Conservation (phyloP, 2,888 invertebrate genomes). For the Xestia ashworthii region DNA sequence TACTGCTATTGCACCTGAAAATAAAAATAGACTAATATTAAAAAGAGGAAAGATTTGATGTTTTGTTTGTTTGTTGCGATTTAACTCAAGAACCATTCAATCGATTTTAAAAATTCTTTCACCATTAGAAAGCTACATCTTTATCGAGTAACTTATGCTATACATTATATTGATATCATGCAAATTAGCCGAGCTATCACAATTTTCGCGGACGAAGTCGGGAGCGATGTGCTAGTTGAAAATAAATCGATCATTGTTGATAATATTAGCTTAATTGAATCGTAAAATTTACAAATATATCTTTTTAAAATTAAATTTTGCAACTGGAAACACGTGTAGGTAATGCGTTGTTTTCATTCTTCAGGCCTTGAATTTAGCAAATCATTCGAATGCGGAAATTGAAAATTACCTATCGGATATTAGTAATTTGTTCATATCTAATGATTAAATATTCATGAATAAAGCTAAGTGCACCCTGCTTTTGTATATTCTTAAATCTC, state of each 20-base stretch:
- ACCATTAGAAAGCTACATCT: no score
- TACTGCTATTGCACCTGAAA: slow-evolving; percentile 81
- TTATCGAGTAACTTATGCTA: no score
- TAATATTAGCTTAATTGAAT: neutral
- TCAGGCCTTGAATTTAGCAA: neutral
- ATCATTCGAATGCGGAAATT: slow-evolving; percentile 18
- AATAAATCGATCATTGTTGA: no score
- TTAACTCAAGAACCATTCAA: no score
- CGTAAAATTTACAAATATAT: neutral
- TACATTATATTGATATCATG: no score
- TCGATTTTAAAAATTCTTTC: no score
- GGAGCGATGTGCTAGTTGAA: no score
- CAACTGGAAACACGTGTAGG: neutral
- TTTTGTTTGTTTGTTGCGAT: no score
- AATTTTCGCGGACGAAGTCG: no score
- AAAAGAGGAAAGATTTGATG: no score
- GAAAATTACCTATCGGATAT: slow-evolving; percentile 10
- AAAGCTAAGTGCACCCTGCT: neutral
- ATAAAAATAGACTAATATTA: neutral
- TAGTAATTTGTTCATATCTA: neutral
- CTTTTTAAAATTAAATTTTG: neutral
- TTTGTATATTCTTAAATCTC: neutral
- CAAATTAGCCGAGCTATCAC: no score
- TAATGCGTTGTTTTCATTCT: neutral
- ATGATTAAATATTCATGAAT: slow-evolving; percentile 6